These are phyloP conservation scores for Agraylea sexmaculata DNA, from an alignment of 1,140 invertebrate genomes.

Conservation along the genomic window DNA sequence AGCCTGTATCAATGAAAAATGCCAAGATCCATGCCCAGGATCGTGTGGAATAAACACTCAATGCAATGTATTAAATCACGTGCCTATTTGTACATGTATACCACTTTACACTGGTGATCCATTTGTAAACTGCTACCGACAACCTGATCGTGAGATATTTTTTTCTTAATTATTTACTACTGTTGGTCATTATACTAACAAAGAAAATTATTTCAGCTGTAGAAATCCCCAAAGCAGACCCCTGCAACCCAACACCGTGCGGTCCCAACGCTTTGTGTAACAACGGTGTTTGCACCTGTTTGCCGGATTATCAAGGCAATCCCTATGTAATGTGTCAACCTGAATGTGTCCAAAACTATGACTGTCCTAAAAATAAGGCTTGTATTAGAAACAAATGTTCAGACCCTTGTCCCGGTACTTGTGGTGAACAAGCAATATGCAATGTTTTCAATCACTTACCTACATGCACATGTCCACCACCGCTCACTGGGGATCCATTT, in stretches of 20 bases:
- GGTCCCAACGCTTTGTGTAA: constrained; percentile 57
- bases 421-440: constrained; percentile 58
- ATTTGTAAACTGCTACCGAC: constrained; percentile 39
- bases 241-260: constrained; percentile 59
- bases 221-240: constrained; percentile 39
- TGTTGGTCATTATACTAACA: background rate
- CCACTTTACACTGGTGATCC: constrained; percentile 42
- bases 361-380: constrained; percentile 45
- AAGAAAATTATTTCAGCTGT: constrained; percentile 24
- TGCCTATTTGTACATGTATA: constrained; percentile 45
- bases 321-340: constrained; percentile 49
- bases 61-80: constrained; percentile 53
- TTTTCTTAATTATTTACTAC: background rate
- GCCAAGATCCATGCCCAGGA: constrained; percentile 52
- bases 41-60: constrained; percentile 52
- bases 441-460: constrained; percentile 53
- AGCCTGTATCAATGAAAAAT: constrained; percentile 54
- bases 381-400: constrained; percentile 49
- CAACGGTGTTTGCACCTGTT: constrained; percentile 53
- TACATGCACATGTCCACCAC: constrained; percentile 51
- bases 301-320: constrained; percentile 45
- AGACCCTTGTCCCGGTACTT: constrained; percentile 51
- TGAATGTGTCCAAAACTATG: constrained; percentile 49
- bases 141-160: constrained; percentile 18
- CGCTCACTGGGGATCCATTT: constrained; percentile 64